phyloP scores from a whole-genome alignment of 2,113 vertebrate species.

The Poicephalus meyeri region DNA sequence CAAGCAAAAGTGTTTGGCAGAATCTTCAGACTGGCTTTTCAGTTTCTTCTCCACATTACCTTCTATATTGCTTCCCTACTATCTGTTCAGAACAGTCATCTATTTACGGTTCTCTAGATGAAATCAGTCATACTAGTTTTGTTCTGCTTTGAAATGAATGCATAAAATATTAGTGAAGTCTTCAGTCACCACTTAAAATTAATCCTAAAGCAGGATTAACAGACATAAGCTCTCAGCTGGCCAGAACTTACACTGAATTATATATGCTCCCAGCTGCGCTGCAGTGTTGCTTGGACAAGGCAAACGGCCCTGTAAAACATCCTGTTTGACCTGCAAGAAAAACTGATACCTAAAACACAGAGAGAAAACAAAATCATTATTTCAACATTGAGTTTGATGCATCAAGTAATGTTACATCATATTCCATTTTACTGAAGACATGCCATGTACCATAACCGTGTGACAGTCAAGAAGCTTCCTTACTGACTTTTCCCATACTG shows the following conservation, averaged over 20 bases:
- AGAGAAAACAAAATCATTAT: neutral
- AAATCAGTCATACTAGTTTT: neutral
- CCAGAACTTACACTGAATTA: slow-evolving; percentile 82
- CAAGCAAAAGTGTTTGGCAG: neutral
- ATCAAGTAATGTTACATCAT: neutral
- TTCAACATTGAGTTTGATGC: neutral
- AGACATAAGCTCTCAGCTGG: neutral
- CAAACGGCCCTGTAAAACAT: slow-evolving; percentile 86
- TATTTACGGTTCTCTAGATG: neutral
- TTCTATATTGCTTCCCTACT: neutral
- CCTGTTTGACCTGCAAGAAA: slow-evolving; percentile 92
- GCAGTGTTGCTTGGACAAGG: slow-evolving; percentile 77
- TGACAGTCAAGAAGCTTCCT: neutral
- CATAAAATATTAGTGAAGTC: neutral
- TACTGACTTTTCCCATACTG: neutral
- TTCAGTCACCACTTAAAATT: neutral
- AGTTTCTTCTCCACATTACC: neutral
- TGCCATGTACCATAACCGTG: neutral
- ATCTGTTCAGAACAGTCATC: neutral
- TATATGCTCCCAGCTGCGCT: slow-evolving; percentile 82
- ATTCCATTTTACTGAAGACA: neutral
- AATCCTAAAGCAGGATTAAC: neutral
- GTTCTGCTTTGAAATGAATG: neutral
- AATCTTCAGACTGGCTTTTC: neutral
- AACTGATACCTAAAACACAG: slow-evolving; percentile 85